These are phyloP conservation scores for Colletes latitarsis DNA, from an alignment of 1,140 invertebrate species.

Conservation along the genomic window DNA sequence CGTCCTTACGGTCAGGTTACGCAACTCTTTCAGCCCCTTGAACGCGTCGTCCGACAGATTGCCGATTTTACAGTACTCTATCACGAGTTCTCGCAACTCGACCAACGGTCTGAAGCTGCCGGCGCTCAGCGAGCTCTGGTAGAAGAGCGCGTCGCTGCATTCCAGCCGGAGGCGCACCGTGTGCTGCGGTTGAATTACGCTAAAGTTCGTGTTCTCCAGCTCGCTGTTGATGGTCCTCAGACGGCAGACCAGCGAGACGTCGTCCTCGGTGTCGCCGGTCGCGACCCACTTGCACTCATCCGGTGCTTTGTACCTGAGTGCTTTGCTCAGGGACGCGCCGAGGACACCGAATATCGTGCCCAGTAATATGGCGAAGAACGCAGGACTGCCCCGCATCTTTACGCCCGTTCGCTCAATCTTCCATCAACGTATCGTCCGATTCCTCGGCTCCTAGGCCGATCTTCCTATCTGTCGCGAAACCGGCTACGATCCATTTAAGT, in stretches of 20 bases:
- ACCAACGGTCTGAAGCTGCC: conserved; percentile 92
- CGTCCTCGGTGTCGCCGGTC: conserved; percentile 84
- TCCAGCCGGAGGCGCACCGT: conserved; percentile 90
- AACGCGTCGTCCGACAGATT: conserved; percentile 93
- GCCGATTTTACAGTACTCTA: conserved; percentile 95
- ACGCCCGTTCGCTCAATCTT: conserved; percentile 43
- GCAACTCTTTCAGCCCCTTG: conserved; percentile 88
- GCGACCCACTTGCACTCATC: conserved; percentile 92
- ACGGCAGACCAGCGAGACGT: conserved; percentile 90
- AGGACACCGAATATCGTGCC: conserved; percentile 86
- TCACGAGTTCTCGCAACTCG: conserved; percentile 90
- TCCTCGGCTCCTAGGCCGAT: conserved; percentile 6
- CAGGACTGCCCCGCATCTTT: conserved; percentile 79
- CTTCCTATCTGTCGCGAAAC: conserved; percentile 52
- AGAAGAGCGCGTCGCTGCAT: conserved; percentile 92
- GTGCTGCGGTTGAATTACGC: conserved; percentile 92
- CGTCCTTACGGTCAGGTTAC: conserved; percentile 92
- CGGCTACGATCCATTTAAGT: conserved; percentile 61
- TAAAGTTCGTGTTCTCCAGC: conserved; percentile 94
- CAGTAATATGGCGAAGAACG: conserved; percentile 82
- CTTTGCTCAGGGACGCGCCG: conserved; percentile 86
- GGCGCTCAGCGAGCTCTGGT: conserved; percentile 91
- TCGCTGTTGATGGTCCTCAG: conserved; percentile 93
- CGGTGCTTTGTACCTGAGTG: conserved; percentile 89
- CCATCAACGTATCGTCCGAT: conserved; percentile 53